Evolutionary conservation across 2,797 vertebrate genomes (phyloP), one percentile per base, ranked within the genome.

Genomic region (Arremon brunneinucha): DNA sequence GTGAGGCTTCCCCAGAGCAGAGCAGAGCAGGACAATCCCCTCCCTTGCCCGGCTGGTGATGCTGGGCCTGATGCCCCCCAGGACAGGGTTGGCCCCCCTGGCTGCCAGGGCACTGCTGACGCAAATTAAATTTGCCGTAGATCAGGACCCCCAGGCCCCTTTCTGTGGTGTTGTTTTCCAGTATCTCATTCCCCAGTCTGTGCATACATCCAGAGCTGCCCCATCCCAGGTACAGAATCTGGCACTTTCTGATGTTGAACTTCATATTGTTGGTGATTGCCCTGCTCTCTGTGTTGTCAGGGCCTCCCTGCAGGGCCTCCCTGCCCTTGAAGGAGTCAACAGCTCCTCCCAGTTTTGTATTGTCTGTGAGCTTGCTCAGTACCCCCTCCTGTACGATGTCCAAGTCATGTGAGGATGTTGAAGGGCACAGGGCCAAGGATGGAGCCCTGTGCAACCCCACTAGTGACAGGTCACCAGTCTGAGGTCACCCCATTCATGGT

Each of bases 41-140:
- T 39, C 23, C 52, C 30, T 56, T 47, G 43, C 52, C 18, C 0
- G 0, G 34, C 41, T 65, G 50, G 14, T 0, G 2, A 46, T 21
- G 41, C 17, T 78, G 41, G 16, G 34, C 11, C 43, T 47, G 63
- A 57, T 39, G 34, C 8, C 0, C 23, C 24, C 21, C 65, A 56
- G 41, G 11, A 39, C 43, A 47, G 0, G 1, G 8, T 0, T 55
- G n/a, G 2, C 2, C 28, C 22, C 47, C 62, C 41, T 67, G 76
- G 34, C 41, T 67, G n/a, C 41, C 50, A 79, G 50, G 50, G 18
- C 50, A 47, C 62, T 56, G 76, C 27, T 56, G 34, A 2, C 8
- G 47, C 49, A 22, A 0, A 3, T 67, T 22, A 22, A 56, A 7
- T 4, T 37, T 2, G 1, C n/a, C 32, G 30, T 12, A 0, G 0